These are phyloP conservation scores for Reticulitermes lucifugus DNA, from an alignment of 2,888 invertebrate species.

Conservation along the genomic window DNA sequence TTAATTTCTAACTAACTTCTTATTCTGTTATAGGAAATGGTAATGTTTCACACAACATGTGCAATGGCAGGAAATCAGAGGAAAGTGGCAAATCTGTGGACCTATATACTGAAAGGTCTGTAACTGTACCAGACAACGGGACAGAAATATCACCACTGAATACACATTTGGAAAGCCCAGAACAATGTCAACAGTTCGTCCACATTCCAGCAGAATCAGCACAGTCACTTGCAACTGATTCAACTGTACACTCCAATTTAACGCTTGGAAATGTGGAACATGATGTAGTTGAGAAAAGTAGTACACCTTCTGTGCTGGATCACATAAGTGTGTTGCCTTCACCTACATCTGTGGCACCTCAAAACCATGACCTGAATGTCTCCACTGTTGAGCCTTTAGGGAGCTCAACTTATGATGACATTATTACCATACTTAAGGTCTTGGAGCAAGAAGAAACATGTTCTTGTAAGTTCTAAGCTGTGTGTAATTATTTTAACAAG, in stretches of 20 bases:
- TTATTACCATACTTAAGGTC: conserved; percentile 64
- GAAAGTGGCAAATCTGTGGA: neutral
- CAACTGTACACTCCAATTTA: neutral
- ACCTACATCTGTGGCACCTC: neutral
- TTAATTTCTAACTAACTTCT: neutral
- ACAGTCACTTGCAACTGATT: neutral
- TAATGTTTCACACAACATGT: neutral
- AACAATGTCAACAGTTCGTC: neutral
- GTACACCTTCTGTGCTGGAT: neutral
- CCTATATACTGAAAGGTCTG: neutral
- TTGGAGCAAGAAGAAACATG: conserved; percentile 63
- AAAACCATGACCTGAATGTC: neutral
- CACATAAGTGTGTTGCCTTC: neutral
- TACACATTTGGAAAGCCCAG: neutral
- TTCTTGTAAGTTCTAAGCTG: conserved; percentile 36
- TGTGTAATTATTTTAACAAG: neutral
- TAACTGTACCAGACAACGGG: neutral
- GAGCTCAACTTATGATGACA: conserved; percentile 62
- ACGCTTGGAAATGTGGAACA: neutral
- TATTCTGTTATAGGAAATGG: neutral
- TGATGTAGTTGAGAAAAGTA: neutral
- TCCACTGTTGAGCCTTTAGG: neutral
- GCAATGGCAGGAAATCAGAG: neutral
- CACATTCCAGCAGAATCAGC: neutral
- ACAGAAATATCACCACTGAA: neutral